phyloP scores from a whole-genome alignment of 37 sponge, comb jelly and placozoan genomes.

The Theonella swinhoei region DNA sequence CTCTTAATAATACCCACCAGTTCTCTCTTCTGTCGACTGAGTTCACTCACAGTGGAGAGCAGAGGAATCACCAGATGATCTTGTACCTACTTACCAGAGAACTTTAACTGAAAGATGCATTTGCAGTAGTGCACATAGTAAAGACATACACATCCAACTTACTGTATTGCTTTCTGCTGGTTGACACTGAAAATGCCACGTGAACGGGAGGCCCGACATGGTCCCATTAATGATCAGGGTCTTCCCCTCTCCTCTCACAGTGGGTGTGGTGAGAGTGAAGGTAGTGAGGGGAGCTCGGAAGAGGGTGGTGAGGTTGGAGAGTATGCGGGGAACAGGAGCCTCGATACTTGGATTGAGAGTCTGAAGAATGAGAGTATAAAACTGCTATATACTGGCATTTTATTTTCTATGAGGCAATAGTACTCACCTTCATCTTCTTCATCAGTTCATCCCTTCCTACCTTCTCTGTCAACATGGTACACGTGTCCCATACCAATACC shows the following conservation, averaged over 20 bases:
- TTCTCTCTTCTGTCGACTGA: slow-evolving; percentile 45
- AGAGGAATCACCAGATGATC: slow-evolving; percentile 55
- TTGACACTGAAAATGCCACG: slow-evolving; percentile 55
- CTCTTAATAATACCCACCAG: slow-evolving; percentile 38
- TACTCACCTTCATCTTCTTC: background rate
- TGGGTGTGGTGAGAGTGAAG: background rate
- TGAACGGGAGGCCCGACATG: slow-evolving; percentile 53
- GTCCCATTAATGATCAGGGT: slow-evolving; percentile 21
- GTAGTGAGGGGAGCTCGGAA: slow-evolving; percentile 19
- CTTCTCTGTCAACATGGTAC: slow-evolving; percentile 48
- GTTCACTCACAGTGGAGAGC: slow-evolving; percentile 58
- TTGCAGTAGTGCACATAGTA: background rate
- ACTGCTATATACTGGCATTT: background rate
- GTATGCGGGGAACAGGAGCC: slow-evolving; percentile 54
- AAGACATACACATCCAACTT: too few species aligned
- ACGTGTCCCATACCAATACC: slow-evolving; percentile 43
- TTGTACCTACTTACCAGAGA: slow-evolving; percentile 11
- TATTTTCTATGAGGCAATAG: too few species aligned
- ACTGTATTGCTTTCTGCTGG: background rate
- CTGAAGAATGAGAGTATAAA: slow-evolving; percentile 8
- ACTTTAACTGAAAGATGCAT: background rate
- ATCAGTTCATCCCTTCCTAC: background rate
- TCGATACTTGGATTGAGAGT: slow-evolving; percentile 65
- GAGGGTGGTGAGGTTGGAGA: slow-evolving; percentile 38
- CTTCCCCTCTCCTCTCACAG: background rate